Base-by-base conservation (phyloP, 2,113 vertebrate genomes). In the Nannobrachium achirus region DNA sequence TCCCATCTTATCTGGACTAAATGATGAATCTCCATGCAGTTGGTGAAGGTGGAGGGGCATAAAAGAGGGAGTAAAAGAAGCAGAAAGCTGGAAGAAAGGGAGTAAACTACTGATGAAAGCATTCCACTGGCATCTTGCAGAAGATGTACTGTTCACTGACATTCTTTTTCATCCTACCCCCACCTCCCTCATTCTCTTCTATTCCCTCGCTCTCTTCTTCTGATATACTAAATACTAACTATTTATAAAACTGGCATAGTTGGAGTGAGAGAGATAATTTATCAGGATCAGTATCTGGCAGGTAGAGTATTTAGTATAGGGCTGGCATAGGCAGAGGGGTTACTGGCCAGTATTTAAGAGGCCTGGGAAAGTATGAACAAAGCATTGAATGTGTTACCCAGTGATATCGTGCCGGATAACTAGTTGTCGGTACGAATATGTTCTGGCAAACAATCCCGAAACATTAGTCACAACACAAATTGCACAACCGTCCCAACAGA, bases 21-120 rank as follows among this genome's bases (percentile, higher is more conserved):
- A 33, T 33, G 6, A 33, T 33, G 25, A 5, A 33, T 33, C 25
- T 5, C 25, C 25, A 33, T 33, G 25, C 25, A 69, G 62, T 9
- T 53, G 50, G 19, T 59, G 10, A 11, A 63, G 69, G 70, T 11
- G n/a, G 49, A 19, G 56, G 56, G 33, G 11, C 60, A 71, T 48
- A 56, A 33, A 3, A 33, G 25, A 33, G 25, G 25, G 25, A 71
- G 53, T 59, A 56, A 62, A 63, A n/a, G 46, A 0, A 33, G 45
- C 62, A 56, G 15, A 25, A 51, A 52, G 49, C 10, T 48, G 49
- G 6, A 41, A 3, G 15, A 75, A 85, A 33, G 78, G 73, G 82
- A 81, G 82, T 88, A 87, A 92, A 80, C 89, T 86, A 89, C 89
- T 92, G 87, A 88, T 76, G 69, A 71, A 51, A 63, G 57, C 84